phyloP scores from a whole-genome alignment of 2,113 vertebrate species.

The Tapirus terrestris region DNA sequence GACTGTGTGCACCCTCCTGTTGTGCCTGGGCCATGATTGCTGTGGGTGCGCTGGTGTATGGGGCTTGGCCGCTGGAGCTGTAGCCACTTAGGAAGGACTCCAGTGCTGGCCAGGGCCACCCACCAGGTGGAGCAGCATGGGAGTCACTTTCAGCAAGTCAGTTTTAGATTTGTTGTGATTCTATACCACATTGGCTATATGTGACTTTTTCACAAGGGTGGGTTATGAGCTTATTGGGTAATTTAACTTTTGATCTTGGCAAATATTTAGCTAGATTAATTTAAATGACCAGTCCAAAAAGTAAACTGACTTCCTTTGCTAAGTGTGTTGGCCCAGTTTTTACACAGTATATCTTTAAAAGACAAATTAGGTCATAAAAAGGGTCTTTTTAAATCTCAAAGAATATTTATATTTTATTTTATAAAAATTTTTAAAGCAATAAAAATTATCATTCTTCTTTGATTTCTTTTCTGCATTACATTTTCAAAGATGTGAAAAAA shows the following conservation, averaged over 20 bases:
- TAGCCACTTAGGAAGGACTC: too few relatives aligned
- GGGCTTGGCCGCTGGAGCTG: too few relatives aligned
- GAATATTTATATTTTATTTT: slow-evolving; percentile 36
- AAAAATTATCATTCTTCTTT: slow-evolving; percentile 40
- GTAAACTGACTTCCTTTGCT: neutral
- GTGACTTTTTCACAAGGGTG: neutral
- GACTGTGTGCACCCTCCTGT: too few relatives aligned
- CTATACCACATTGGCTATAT: neutral
- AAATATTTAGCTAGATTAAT: slow-evolving; percentile 38
- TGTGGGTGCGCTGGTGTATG: too few relatives aligned
- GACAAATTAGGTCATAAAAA: slow-evolving; percentile 25
- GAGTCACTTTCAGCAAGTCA: neutral
- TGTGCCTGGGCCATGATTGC: too few relatives aligned
- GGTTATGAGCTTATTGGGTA: neutral
- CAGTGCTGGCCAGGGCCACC: too few relatives aligned
- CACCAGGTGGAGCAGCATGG: too few relatives aligned
- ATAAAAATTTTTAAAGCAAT: slow-evolving; percentile 28
- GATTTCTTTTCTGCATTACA: slow-evolving; percentile 9
- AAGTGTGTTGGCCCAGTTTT: slow-evolving; percentile 30
- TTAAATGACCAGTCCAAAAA: neutral
- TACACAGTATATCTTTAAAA: neutral
- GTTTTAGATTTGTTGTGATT: neutral
- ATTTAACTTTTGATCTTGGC: neutral
- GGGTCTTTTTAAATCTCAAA: slow-evolving; percentile 47
- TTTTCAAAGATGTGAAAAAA: slow-evolving; percentile 55